Base-by-base conservation (phyloP, 2,888 invertebrate genomes). In the Leptarthrus brevirostris region DNA sequence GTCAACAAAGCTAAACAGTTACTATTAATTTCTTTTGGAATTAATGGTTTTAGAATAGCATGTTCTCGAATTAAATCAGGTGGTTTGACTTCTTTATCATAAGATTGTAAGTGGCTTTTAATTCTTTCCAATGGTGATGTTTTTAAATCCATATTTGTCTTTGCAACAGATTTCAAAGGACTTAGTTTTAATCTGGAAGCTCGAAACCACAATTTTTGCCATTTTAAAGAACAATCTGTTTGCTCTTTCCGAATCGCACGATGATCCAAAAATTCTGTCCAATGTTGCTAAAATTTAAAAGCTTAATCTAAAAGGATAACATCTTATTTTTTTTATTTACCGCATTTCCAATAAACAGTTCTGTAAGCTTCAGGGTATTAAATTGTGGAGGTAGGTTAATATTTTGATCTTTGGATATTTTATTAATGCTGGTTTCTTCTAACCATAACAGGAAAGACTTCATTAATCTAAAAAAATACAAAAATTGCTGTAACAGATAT, bases 361-460 rank as follows among this genome's bases (percentile, higher is more conserved):
- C 84, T 1, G 88, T 82, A 54, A 94, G 83, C 77, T 90, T 88
- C 73, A 88, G 87, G 4, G 90, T 87, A 82, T 91, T 89, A 80
- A 92, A 94, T 79, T 92, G 91, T 0, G 90, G 89, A 6, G 94
- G 93, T 47, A 94, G 84, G 36, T 91, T 89, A 10, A 76, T 81
- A 2, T 79, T 76, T n/a, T 82, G 79, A 73, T 83, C 80, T 20
- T 78, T 80, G 3, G 81, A 74, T 12, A 83, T 79, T 79, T 91
- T 91, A 81, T 92, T 93, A 1, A 94, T 85, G 74, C 90, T 86
- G 0, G 91, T 90, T 80, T 94, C 94, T 81, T 94, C 93, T 73
- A 94, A 83, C 95, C 95, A 95, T 16, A 93, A 83, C 0, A 86
- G 86, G 79, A 90, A 90, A 1, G 92, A 90, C 79, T 87, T 87